Evolutionary conservation across 30 jellyfish, hydroid and myxozoan genomes (phyloP).

Genomic region (Pseudorhiza aurosa): DNA sequence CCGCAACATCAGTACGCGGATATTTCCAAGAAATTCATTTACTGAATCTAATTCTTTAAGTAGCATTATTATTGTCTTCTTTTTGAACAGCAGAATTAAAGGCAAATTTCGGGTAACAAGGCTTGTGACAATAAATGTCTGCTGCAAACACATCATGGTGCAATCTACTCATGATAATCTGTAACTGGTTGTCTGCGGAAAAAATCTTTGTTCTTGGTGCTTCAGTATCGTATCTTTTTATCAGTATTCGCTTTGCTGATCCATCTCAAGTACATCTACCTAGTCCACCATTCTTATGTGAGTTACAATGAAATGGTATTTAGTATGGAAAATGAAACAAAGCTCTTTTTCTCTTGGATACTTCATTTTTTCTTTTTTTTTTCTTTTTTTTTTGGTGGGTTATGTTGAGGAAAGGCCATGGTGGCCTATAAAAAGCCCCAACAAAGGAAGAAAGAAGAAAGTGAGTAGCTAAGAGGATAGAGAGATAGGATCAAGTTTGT

Average conservation of each 20-base stretch:
- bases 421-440: no score
- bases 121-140: slow-evolving; percentile 22
- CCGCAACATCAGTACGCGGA: slow-evolving; percentile 3
- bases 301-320: background rate
- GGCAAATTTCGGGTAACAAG: slow-evolving; percentile 32
- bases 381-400: no score
- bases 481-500: no score
- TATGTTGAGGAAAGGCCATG: no score
- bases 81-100: background rate
- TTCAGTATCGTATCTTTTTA: background rate
- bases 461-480: no score
- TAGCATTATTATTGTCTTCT: background rate
- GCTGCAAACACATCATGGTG: slow-evolving; percentile 34
- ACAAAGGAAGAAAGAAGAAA: no score
- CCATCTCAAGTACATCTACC: slow-evolving; percentile 21
- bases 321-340: slow-evolving; percentile 37
- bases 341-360: slow-evolving; percentile 12
- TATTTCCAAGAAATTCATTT: slow-evolving; percentile 4
- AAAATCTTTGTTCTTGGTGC: slow-evolving; percentile 3
- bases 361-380: no score
- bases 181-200: slow-evolving; percentile 33
- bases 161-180: slow-evolving; percentile 17
- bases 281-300: slow-evolving; percentile 24
- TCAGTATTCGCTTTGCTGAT: slow-evolving; percentile 9
- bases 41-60: background rate